Conservation (phyloP, 2,113 vertebrate genomes). For the Catharus fuscescens region DNA sequence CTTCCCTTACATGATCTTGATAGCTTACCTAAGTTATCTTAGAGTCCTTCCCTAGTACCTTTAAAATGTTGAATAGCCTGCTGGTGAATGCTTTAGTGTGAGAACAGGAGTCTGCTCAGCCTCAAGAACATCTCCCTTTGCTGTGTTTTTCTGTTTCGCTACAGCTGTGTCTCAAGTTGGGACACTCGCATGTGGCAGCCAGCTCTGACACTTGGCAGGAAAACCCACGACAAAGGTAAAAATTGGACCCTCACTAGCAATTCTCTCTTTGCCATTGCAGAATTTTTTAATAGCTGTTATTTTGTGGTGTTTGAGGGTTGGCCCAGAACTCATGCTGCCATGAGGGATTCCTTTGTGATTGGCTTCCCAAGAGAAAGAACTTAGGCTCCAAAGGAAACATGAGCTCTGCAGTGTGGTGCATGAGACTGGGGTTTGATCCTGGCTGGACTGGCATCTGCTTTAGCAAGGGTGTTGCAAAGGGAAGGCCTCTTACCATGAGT, state of each 20-base stretch:
- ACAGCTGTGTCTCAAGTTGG: not conserved
- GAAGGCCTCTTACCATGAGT: accelerated
- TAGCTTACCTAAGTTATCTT: not conserved
- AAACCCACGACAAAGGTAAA: not conserved
- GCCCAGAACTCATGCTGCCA: accelerated
- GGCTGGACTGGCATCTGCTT: not conserved
- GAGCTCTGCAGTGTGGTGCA: not conserved
- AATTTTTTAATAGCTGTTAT: no score
- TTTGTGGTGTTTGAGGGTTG: not conserved
- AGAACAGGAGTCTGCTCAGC: not conserved
- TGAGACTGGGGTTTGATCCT: not conserved
- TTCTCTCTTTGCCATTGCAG: not conserved
- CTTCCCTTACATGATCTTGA: not conserved
- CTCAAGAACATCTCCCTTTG: not conserved
- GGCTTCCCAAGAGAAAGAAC: not conserved
- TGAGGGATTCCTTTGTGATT: not conserved
- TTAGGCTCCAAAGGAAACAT: accelerated
- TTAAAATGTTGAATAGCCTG: not conserved
- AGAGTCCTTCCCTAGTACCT: not conserved
- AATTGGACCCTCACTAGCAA: not conserved
- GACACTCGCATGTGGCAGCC: not conserved
- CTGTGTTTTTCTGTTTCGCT: not conserved
- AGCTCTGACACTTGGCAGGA: not conserved
- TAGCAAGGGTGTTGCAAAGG: not conserved
- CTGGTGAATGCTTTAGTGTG: not conserved